A percentile compares a stretch with the other conserved stretches of the same genome.
Evolutionary conservation across 2,113 vertebrate genomes (phyloP).

Genomic region (Microcebus lehilahytsara): DNA sequence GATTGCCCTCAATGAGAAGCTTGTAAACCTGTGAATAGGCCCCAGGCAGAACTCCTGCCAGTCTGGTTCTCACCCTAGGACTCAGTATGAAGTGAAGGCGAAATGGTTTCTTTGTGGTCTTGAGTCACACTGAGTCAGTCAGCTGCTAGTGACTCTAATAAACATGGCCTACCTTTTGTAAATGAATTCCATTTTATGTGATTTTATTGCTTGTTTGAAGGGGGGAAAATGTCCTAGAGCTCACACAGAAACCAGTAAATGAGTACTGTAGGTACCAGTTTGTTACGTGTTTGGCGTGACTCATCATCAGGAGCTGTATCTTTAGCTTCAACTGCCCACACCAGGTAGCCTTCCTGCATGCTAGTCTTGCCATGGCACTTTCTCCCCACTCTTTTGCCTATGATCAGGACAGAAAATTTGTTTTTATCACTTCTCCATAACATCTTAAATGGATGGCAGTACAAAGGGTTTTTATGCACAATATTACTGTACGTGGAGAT

Average conservation of each 20-base stretch:
- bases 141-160: constrained; percentile 68
- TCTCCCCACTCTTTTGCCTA: not conserved
- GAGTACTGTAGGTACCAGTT: not conserved
- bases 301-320: not conserved
- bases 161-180: constrained; percentile 68
- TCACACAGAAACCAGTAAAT: not conserved
- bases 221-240: not conserved
- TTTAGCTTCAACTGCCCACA: not conserved
- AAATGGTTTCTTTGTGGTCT: constrained; percentile 49
- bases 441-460: not conserved
- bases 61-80: not conserved
- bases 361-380: not conserved
- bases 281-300: not conserved
- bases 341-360: not conserved
- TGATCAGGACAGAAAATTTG: not conserved
- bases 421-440: not conserved
- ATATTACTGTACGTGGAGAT: not conserved
- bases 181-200: constrained; percentile 24
- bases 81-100: not conserved
- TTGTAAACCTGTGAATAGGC: constrained; percentile 87
- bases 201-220: constrained; percentile 6
- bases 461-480: not conserved
- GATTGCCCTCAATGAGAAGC: constrained; percentile 96
- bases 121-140: constrained; percentile 52
- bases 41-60: not conserved